Evolutionary conservation across 2,797 vertebrate species (phyloP).

Genomic region (Bufotes viridis): DNA sequence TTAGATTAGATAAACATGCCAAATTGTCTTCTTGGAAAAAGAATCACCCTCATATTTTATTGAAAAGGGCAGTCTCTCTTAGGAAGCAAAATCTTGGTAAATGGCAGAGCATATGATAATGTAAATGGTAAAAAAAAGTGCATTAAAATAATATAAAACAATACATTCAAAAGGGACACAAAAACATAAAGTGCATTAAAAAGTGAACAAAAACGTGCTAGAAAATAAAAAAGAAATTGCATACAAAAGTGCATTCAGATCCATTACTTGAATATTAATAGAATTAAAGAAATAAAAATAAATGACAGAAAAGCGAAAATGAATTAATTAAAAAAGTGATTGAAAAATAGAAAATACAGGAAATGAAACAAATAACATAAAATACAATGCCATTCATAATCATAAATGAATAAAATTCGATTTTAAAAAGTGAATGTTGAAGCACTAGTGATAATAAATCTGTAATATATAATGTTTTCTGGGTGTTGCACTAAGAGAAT

Average conservation of each 20-base stretch:
- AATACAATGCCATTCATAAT: not conserved
- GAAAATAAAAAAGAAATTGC: not conserved
- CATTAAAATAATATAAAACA: not conserved
- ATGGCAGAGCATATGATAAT: slow-evolving; percentile 32
- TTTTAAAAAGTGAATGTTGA: not conserved
- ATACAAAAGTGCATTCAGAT: not conserved
- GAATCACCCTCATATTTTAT: slow-evolving; percentile 22
- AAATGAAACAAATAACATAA: not conserved
- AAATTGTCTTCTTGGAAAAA: slow-evolving; percentile 27
- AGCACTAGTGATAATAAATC: not conserved
- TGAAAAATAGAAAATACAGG: not conserved
- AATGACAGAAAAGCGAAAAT: not conserved
- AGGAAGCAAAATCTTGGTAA: not conserved
- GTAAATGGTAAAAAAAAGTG: not conserved
- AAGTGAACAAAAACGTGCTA: not conserved
- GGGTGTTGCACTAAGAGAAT: slow-evolving; percentile 34
- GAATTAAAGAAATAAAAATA: not conserved
- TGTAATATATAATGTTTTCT: not conserved
- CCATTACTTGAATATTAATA: not conserved
- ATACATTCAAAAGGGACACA: not conserved
- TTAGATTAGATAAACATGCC: slow-evolving; percentile 37
- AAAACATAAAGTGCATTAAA: not conserved
- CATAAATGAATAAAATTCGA: not conserved
- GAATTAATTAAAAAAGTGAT: not conserved
- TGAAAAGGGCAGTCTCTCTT: slow-evolving; percentile 3